Base-by-base conservation (phyloP, 2,797 vertebrate species). In the Trichosurus vulpecula region DNA sequence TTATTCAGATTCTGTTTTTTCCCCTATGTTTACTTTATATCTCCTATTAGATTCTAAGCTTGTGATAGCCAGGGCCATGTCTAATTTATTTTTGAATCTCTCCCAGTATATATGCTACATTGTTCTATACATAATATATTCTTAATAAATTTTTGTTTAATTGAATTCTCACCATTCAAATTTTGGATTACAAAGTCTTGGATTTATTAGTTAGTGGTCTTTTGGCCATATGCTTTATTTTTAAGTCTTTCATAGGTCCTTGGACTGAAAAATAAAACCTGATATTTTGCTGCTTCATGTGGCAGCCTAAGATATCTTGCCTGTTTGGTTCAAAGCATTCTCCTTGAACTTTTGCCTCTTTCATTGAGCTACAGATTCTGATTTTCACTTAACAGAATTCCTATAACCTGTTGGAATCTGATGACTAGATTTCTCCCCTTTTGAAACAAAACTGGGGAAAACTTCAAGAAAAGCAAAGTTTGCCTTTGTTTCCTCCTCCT, bases 261-360 rank as follows among this genome's bases (percentile, higher is more conserved):
- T 95, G 91, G 66, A 87, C 74, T 87, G 25, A 81, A 47, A 61
- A 47, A 29, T 47, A 16, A 94, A 89, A 93, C 47, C 52, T 54
- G 47, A 14, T 54, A 54, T 66, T 91, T 90, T 54, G 22, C 16
- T 6, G 52, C 30, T 54, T 16, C 54, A 91, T 35, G 91, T 47
- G 91, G 10, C 94, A 96, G 95, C 89, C 6, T 47, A 47, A 87
- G 19, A 94, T 93, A 96, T 94, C 25, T 31, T 56, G 61, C 92
- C 90, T 90, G 30, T 56, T 66, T 13, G 2, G 12, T 54, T 94
- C 35, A 11, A 87, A 51, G 31, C 74, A 87, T 1, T 92, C 41
- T 97, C 93, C 47, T 35, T 91, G 91, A 93, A 95, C 81, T 97
- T 96, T 93, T 58, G 55, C 95, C 96, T 95, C 90, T 57, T 93